Evolutionary conservation across 2,888 invertebrate genomes (phyloP).

Genomic region (Andrena chrysosceles): DNA sequence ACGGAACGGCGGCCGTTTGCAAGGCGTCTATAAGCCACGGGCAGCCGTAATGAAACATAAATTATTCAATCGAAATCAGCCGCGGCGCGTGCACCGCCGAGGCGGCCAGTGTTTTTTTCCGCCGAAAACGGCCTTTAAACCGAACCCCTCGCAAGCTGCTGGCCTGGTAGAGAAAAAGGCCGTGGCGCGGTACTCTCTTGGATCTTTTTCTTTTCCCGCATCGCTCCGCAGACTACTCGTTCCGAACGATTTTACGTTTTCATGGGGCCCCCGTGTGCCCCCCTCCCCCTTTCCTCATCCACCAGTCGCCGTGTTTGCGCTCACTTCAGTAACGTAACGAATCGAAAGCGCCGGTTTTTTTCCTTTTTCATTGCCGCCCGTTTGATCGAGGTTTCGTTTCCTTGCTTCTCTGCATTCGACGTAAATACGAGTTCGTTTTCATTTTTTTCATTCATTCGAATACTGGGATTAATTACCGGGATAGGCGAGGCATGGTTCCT

Average conservation of each 20-base stretch:
- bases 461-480: conserved; percentile 40
- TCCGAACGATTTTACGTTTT: conserved; percentile 66
- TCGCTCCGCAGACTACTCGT: conserved; percentile 64
- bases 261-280: conserved; percentile 45
- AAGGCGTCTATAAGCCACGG: conserved; percentile 84
- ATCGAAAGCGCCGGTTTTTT: conserved; percentile 54
- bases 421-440: conserved; percentile 29
- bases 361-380: conserved; percentile 44
- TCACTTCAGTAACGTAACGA: conserved; percentile 52
- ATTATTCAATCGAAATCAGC: conserved; percentile 85
- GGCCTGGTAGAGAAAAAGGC: conserved; percentile 66
- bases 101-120: conserved; percentile 67
- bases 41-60: conserved; percentile 84
- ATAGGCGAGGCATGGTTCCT: background rate
- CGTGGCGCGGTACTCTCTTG: conserved; percentile 62
- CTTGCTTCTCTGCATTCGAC: conserved; percentile 15
- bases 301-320: conserved; percentile 55
- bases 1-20: conserved; percentile 82
- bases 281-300: background rate
- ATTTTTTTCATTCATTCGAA: conserved; percentile 41
- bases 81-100: conserved; percentile 65
- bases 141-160: conserved; percentile 67
- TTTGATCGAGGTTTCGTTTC: conserved; percentile 57
- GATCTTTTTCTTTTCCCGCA: conserved; percentile 64
- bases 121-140: conserved; percentile 79